Percentiles rank a stretch among this genome's conserved stretches.
These are phyloP conservation scores for Drosophila falleni DNA, from an alignment of 2,888 invertebrate genomes.

Conservation along the genomic window DNA sequence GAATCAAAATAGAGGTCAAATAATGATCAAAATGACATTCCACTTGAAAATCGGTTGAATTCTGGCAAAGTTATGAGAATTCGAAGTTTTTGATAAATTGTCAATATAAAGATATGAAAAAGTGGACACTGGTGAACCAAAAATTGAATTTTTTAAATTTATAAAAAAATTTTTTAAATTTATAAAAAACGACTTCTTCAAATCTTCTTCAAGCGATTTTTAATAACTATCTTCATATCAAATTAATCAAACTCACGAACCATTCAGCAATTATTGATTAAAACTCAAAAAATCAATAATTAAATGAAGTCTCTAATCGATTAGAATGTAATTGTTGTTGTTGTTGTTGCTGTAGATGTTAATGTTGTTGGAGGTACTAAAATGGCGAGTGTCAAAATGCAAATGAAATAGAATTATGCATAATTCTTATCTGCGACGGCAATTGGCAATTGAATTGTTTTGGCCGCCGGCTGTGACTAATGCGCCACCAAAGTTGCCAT, in stretches of 20 bases:
- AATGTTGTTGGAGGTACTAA: background rate
- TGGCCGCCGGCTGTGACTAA: slow-evolving; percentile 73
- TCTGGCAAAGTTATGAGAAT: too few relatives aligned
- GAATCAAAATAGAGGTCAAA: too few relatives aligned
- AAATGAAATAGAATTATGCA: slow-evolving; percentile 75
- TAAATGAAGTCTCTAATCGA: slow-evolving; percentile 12
- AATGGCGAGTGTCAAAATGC: slow-evolving; percentile 73
- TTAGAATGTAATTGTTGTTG: slow-evolving; percentile 2
- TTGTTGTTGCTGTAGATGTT: background rate
- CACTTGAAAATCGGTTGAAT: too few relatives aligned
- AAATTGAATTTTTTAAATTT: too few relatives aligned
- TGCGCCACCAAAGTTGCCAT: slow-evolving; percentile 77
- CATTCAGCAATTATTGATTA: background rate
- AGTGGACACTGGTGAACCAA: too few relatives aligned
- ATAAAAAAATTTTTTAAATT: too few relatives aligned
- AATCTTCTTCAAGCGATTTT: background rate
- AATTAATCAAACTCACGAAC: slow-evolving; percentile 3
- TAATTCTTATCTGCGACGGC: slow-evolving; percentile 59
- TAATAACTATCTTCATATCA: background rate
- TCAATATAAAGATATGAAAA: too few relatives aligned
- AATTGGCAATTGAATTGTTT: slow-evolving; percentile 63
- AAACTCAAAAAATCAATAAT: background rate
- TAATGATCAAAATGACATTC: too few relatives aligned
- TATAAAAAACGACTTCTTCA: too few relatives aligned
- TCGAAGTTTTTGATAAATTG: too few relatives aligned